Percentiles rank a stretch among this genome's conserved stretches.
Conservation (phyloP, 2,888 invertebrate genomes). For the Pseudococcus longispinus region DNA sequence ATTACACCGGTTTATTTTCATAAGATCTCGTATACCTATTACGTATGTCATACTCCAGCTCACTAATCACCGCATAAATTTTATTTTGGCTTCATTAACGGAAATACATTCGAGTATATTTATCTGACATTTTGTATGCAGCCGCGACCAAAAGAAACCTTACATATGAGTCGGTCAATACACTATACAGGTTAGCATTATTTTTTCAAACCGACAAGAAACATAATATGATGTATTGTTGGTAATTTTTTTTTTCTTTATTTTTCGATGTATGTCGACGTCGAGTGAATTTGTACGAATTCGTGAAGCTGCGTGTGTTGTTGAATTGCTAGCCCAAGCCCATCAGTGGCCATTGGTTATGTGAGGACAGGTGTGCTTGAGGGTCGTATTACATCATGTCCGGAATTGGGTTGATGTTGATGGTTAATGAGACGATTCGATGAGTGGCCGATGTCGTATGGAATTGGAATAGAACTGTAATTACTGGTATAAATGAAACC, state of each 20-base stretch:
- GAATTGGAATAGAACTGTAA: background rate
- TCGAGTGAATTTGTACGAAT: constrained; percentile 9
- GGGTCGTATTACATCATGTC: background rate
- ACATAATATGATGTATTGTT: background rate
- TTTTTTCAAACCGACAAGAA: background rate
- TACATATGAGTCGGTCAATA: background rate
- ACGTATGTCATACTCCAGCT: background rate
- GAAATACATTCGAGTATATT: constrained; percentile 7
- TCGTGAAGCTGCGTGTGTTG: background rate
- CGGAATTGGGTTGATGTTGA: background rate
- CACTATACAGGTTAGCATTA: background rate
- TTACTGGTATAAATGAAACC: no score
- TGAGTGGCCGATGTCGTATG: background rate
- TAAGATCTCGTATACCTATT: background rate
- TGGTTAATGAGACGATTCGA: background rate
- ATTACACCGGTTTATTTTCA: no score
- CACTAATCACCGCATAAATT: background rate
- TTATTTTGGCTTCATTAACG: constrained; percentile 1
- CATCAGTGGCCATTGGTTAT: background rate
- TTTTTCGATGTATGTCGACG: background rate
- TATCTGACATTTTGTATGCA: background rate
- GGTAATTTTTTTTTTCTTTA: background rate
- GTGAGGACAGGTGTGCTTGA: background rate
- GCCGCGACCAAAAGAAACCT: background rate
- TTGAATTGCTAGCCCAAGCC: background rate